Conservation (phyloP, 2,797 vertebrate species). For the Ibycter americanus region DNA sequence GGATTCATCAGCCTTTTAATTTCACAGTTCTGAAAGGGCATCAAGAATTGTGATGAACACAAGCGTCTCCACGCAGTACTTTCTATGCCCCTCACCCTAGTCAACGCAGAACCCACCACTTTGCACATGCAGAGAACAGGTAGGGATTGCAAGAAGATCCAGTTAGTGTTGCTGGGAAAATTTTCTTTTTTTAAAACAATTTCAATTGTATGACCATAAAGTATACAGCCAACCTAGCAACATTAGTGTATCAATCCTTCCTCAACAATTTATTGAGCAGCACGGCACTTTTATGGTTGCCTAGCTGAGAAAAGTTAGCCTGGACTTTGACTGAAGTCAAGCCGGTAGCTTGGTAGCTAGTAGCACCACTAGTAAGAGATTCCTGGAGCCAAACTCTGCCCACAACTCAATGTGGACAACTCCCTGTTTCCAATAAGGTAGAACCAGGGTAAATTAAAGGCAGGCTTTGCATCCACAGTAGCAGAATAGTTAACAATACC, state of each 20-base stretch:
- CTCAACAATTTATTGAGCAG: not conserved
- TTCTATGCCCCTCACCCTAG: not conserved
- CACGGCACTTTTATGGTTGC: accelerated
- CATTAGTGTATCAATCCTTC: not conserved
- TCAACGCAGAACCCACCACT: not conserved
- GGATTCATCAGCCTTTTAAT: not conserved
- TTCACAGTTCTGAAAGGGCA: not conserved
- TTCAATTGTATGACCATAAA: not conserved
- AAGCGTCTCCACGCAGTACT: not conserved
- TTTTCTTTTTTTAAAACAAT: not conserved
- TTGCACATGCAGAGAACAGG: not conserved
- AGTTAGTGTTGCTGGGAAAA: not conserved
- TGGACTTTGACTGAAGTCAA: not conserved
- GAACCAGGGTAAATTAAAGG: not conserved
- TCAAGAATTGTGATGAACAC: not conserved
- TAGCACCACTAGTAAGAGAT: not conserved
- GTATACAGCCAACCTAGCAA: not conserved
- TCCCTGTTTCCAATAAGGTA: not conserved
- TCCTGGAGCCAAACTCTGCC: not conserved
- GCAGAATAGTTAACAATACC: not conserved
- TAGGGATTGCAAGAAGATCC: not conserved
- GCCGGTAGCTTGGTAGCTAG: not conserved
- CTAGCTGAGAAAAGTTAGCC: not conserved
- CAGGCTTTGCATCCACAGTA: not conserved
- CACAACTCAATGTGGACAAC: not conserved